Evolutionary conservation across 1,140 invertebrate genomes (phyloP).

Genomic region (Plodia interpunctella): DNA sequence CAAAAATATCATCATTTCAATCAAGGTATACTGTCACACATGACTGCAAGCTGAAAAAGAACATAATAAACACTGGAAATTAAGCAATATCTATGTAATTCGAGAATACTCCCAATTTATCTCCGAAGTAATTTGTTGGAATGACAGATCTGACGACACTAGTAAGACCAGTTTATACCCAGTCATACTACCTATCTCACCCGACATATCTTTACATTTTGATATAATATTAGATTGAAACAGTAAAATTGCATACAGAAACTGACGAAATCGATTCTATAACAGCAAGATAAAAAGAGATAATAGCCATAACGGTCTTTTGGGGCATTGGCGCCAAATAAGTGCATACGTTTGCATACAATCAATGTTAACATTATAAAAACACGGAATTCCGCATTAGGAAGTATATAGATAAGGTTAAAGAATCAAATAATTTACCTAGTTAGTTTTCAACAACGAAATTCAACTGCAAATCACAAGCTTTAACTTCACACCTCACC

Average conservation of each 20-base stretch:
- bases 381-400: neutral
- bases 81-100: neutral
- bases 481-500: constrained; percentile 26
- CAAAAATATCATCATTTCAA: constrained; percentile 62
- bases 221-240: neutral
- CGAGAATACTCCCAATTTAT: constrained; percentile 2
- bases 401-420: constrained; percentile 9
- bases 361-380: neutral
- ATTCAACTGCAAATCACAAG: constrained; percentile 20
- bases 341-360: constrained; percentile 69
- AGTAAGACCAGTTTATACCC: constrained; percentile 61
- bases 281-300: constrained; percentile 12
- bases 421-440: neutral
- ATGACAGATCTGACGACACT: constrained; percentile 74
- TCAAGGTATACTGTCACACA: constrained; percentile 31
- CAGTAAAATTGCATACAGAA: constrained; percentile 23
- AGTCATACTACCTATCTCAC: constrained; percentile 10
- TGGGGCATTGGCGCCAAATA: constrained; percentile 72
- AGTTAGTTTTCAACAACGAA: neutral
- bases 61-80: constrained; percentile 8
- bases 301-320: constrained; percentile 63
- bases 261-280: constrained; percentile 20
- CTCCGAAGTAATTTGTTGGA: constrained; percentile 42
- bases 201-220: neutral
- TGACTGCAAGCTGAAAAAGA: constrained; percentile 47